phyloP scores from a whole-genome alignment of 2,888 invertebrate species.

The Idaea biselata region DNA sequence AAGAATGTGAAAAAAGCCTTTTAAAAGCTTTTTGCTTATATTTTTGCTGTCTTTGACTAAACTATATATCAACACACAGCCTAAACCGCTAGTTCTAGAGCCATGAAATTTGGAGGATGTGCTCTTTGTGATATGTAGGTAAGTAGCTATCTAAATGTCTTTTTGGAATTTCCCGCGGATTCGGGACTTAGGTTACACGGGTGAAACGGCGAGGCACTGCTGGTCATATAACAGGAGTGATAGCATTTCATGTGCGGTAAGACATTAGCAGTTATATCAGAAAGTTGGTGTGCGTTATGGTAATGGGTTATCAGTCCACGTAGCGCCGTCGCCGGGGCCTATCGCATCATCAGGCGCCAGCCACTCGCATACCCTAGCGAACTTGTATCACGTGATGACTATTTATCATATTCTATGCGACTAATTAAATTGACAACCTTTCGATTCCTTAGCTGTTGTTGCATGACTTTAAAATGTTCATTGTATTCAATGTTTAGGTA shows the following conservation, averaged over 20 bases:
- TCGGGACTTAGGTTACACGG: no score
- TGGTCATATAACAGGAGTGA: constrained; percentile 2
- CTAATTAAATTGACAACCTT: not conserved
- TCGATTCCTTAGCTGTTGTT: not conserved
- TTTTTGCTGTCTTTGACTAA: no score
- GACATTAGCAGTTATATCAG: constrained; percentile 45
- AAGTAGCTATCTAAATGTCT: no score
- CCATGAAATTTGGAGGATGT: no score
- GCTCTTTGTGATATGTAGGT: no score
- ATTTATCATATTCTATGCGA: constrained; percentile 14
- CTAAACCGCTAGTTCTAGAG: no score
- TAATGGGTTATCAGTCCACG: constrained; percentile 71
- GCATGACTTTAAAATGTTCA: not conserved
- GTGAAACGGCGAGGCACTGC: no score
- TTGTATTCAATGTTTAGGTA: not conserved
- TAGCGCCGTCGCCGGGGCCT: constrained; percentile 52
- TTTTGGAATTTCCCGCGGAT: no score
- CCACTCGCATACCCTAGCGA: constrained; percentile 19
- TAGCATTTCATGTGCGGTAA: constrained; percentile 24
- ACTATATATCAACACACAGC: no score
- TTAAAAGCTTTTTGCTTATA: not conserved
- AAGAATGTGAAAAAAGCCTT: no score
- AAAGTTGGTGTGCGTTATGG: constrained; percentile 58
- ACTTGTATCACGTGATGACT: constrained; percentile 6
- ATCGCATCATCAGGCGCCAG: constrained; percentile 63